A percentile compares a stretch with the other conserved stretches of the same genome.
These are phyloP conservation scores for Lithophane socia DNA, from an alignment of 2,888 invertebrate genomes.

Conservation along the genomic window DNA sequence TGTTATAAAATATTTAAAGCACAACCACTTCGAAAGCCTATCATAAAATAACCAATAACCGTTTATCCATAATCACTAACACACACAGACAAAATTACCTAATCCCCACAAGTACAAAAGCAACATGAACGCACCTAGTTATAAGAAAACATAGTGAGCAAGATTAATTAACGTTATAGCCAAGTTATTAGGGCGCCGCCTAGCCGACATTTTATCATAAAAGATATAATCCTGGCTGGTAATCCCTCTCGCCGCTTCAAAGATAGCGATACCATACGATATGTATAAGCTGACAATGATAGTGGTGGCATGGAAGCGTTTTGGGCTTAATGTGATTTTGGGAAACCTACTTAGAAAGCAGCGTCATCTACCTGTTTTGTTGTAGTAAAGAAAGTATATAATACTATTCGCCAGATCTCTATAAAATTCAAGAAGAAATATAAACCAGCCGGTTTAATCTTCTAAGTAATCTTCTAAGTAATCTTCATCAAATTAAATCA, in stretches of 20 bases:
- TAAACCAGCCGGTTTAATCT: too few relatives aligned
- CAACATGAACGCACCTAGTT: constrained; percentile 41
- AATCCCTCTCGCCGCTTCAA: constrained; percentile 73
- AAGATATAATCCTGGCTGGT: constrained; percentile 80
- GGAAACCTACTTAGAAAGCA: not conserved
- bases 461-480: not conserved
- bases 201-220: constrained; percentile 79
- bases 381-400: not conserved
- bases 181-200: constrained; percentile 73
- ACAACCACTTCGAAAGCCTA: not conserved
- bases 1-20: too few relatives aligned
- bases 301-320: constrained; percentile 61
- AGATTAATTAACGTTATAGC: constrained; percentile 78
- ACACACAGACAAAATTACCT: not conserved
- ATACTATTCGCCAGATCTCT: not conserved
- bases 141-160: constrained; percentile 62
- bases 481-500: not conserved
- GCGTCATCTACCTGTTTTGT: not conserved
- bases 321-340: not conserved
- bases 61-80: constrained; percentile 4
- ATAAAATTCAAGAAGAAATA: not conserved
- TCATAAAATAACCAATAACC: not conserved
- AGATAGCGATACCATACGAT: constrained; percentile 75
- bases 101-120: constrained; percentile 18
- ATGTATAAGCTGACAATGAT: constrained; percentile 67